Base-by-base conservation (phyloP, 2,797 vertebrate genomes). In the Myripristis jacobus region DNA sequence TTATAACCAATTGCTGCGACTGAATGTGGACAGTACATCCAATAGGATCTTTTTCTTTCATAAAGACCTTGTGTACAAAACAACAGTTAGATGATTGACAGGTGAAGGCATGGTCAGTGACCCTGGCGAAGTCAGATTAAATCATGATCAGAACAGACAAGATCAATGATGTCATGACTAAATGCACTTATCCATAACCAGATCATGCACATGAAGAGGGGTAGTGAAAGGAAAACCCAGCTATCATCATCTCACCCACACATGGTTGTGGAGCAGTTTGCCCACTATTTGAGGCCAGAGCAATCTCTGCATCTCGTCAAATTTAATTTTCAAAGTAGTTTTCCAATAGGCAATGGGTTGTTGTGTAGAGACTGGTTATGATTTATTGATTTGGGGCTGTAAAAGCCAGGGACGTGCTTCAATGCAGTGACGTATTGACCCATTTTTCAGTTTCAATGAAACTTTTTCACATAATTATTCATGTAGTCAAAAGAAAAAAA, bases 61-160 rank as follows among this genome's bases (percentile, higher is more conserved):
- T 16, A 31, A 43, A 64, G 41, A 21, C 11, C n/a, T n/a, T n/a
- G n/a, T 24, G 21, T 1, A 12, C 22, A 68, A 56, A 21, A n/a
- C 9, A 62, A 27, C 16, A 44, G 50, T 13, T 36, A 59, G 46
- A 4, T 66, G 62, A 86, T 8, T 86, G 88, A 80, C 81, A 73
- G 47, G 71, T 0, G 67, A 78, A 68, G 82, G 56, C 81, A 80
- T 73, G 73, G 67, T 69, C 48, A 58, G 18, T 84, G 85, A 88
- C 81, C 86, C 62, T 59, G 54, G 2, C 65, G 29, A 63, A 72
- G 60, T 78, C 81, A 50, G 54, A 76, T 16, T 79, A 65, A 48
- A 84, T 87, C 74, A 87, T 41, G 3, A 78, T 85, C 84, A 81
- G 56, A 13, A 25, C 3, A 59, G 15, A 61, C 46, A 52, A 63